Evolutionary conservation across 1,140 invertebrate species (phyloP).

Genomic region (Rhizoglyphus robini): DNA sequence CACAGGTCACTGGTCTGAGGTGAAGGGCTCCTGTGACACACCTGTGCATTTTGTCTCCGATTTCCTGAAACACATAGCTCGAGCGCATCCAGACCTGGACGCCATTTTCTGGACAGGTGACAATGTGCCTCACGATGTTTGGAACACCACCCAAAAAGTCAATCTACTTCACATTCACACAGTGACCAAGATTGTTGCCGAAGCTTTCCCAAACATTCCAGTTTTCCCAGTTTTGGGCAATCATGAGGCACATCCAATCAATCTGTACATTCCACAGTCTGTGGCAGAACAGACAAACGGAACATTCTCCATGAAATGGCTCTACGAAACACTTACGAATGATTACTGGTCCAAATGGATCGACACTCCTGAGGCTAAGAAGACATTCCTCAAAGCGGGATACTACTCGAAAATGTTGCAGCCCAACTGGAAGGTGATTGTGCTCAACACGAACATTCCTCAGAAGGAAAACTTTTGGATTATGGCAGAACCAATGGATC

Average conservation of each 20-base stretch:
- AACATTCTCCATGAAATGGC: slow-evolving; percentile 18
- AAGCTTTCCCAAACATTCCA: slow-evolving; percentile 43
- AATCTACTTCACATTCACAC: not conserved
- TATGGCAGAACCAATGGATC: slow-evolving; percentile 14
- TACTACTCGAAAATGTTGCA: no score
- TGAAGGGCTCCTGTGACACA: slow-evolving; percentile 52
- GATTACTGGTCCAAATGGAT: slow-evolving; percentile 21
- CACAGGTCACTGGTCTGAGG: slow-evolving; percentile 61
- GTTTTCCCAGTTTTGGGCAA: slow-evolving; percentile 67
- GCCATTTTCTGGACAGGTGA: slow-evolving; percentile 72
- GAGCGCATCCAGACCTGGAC: slow-evolving; percentile 40
- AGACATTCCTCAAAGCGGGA: slow-evolving; percentile 16
- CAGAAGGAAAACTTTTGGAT: slow-evolving; percentile 16
- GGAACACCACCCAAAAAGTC: slow-evolving; percentile 50
- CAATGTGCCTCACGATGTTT: slow-evolving; percentile 63
- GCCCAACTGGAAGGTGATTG: slow-evolving; percentile 22
- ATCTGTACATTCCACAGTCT: slow-evolving; percentile 48
- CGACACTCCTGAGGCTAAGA: not conserved
- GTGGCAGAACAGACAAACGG: not conserved
- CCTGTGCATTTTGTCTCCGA: slow-evolving; percentile 51
- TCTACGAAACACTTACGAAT: slow-evolving; percentile 14
- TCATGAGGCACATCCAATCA: slow-evolving; percentile 73
- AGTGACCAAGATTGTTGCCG: not conserved
- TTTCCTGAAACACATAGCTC: slow-evolving; percentile 34
- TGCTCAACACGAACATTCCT: slow-evolving; percentile 16